Evolutionary conservation across 2,888 invertebrate genomes (phyloP), one percentile per base, ranked within the genome.

Genomic region (Lordiphosa andalusiaca): DNA sequence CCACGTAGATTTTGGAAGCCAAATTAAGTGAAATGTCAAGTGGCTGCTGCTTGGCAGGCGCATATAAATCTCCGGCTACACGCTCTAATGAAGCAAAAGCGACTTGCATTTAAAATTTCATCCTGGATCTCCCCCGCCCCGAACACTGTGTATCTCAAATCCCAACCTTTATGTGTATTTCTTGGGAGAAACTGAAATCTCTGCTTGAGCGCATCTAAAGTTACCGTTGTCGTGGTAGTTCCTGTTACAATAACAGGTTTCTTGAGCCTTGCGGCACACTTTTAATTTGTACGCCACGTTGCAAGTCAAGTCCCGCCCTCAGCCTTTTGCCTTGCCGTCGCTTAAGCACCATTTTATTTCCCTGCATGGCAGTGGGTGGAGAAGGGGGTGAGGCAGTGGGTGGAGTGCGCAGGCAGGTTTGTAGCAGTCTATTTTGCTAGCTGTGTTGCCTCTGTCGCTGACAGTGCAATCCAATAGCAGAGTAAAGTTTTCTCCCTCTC

Each of bases 251-350:
- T 51, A 62, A 41, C 39, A 50, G 23, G 49, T 66, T 76, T 41
- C 71, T 62, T 67, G 60, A 59, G 81, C 74, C 69, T 56, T 56
- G 62, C 65, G 72, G 77, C 70, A 59, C 62, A 67, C 69, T 78
- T 78, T 78, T 78, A 81, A 78, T 78, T 78, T 78, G 81, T 67
- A 57, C 70, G 65, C 67, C 73, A 76, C 75, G 76, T 75, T 73
- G 73, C 62, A 65, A 63, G 59, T 75, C 61, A 56, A 52, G 40
- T 46, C 38, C n/a, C 36, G 25, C 37, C n/a, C 30, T 33, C 35
- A 35, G 10, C 23, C 7, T 38, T 6, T 39, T 13, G 41, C n/a
- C 33, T 39, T 23, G 23, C 6, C 23, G 67, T 66, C 75, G 74
- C 67, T 81, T 77, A 81, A 81, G 69, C 81, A 69, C 72, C 64